Conservation (phyloP, 2,113 vertebrate genomes). For the Mesitornis unicolor region DNA sequence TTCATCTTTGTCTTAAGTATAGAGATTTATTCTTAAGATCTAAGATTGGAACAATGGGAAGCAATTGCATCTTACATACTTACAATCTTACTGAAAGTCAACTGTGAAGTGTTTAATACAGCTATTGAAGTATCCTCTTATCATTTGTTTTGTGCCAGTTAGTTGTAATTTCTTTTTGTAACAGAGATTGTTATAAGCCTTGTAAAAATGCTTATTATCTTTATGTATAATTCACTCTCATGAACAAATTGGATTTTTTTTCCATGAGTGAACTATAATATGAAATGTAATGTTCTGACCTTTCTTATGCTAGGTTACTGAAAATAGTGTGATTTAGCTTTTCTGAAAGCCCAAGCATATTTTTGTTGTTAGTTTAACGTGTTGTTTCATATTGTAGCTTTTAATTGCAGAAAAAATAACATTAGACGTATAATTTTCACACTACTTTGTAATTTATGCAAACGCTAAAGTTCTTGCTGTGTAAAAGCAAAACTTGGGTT, state of each 20-base stretch:
- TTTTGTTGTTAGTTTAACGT: slow-evolving; percentile 28
- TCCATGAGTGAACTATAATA: slow-evolving; percentile 15
- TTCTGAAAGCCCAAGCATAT: slow-evolving; percentile 8
- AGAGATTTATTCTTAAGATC: not conserved
- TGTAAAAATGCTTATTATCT: slow-evolving; percentile 32
- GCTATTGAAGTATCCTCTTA: not conserved
- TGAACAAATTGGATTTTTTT: slow-evolving; percentile 39
- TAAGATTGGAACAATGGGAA: slow-evolving; percentile 8
- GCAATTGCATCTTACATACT: not conserved
- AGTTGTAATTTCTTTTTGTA: slow-evolving; percentile 35
- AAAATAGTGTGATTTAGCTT: slow-evolving; percentile 12
- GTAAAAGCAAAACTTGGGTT: slow-evolving; percentile 22
- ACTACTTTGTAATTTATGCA: slow-evolving; percentile 53
- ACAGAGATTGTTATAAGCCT: not conserved
- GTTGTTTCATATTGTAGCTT: slow-evolving; percentile 39
- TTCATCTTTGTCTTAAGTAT: not conserved
- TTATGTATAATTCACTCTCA: slow-evolving; percentile 33
- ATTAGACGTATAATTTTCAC: slow-evolving; percentile 53
- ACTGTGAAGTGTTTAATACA: slow-evolving; percentile 8
- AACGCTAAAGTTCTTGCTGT: slow-evolving; percentile 50
- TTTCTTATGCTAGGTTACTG: not conserved
- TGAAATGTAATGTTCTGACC: slow-evolving; percentile 39
- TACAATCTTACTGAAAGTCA: not conserved
- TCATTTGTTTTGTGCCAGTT: slow-evolving; percentile 14
- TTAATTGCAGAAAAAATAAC: slow-evolving; percentile 48